Evolutionary conservation across 1,140 invertebrate genomes (phyloP).

Genomic region (Cotesia glomerata): DNA sequence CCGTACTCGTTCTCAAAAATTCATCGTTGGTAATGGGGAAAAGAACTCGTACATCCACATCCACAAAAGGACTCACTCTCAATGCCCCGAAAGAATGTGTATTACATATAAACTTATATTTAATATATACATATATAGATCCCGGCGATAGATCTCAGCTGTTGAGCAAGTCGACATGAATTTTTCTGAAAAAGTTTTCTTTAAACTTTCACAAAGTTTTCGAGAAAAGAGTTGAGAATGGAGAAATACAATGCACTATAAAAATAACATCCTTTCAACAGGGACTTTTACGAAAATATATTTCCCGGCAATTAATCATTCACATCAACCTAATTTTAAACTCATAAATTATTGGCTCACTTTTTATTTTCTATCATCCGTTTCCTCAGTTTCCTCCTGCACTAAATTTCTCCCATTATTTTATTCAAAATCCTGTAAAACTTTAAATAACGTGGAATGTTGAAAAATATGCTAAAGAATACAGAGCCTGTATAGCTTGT

Average conservation of each 20-base stretch:
- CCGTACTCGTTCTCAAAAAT: too few species aligned
- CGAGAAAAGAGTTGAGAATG: neutral
- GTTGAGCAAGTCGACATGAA: conserved; percentile 2
- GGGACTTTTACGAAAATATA: neutral
- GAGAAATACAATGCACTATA: neutral
- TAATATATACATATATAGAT: neutral
- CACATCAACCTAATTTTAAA: neutral
- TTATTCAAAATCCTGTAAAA: too few species aligned
- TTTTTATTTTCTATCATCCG: neutral
- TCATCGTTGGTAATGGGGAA: too few species aligned
- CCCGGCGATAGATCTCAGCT: neutral
- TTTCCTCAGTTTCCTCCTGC: too few species aligned
- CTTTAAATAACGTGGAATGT: too few species aligned
- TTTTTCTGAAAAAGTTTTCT: neutral
- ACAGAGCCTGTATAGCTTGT: neutral
- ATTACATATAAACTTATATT: neutral
- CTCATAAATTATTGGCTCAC: neutral
- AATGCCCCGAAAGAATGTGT: neutral
- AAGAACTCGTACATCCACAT: too few species aligned
- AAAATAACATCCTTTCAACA: neutral
- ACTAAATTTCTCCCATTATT: neutral
- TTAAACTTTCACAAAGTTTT: neutral
- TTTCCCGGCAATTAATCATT: neutral
- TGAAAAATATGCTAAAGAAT: too few species aligned
- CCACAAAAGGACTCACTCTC: neutral